Evolutionary conservation across 2,888 invertebrate genomes (phyloP).

Genomic region (Merodon equestris): DNA sequence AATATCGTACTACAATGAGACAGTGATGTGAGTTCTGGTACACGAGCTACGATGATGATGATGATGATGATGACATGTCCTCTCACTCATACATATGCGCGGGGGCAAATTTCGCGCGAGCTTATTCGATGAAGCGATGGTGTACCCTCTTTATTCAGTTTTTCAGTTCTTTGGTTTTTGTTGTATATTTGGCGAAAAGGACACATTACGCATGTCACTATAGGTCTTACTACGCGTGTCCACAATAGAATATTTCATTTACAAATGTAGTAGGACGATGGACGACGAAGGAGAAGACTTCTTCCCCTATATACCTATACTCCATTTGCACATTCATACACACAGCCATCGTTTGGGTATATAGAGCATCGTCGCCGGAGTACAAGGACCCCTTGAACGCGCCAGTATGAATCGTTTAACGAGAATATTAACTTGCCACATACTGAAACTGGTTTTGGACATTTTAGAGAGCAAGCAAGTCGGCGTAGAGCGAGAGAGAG

Average conservation of each 20-base stretch:
- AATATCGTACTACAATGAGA: slow-evolving; percentile 58
- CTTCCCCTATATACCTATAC: not conserved
- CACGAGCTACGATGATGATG: slow-evolving; percentile 5
- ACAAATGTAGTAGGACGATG: slow-evolving; percentile 18
- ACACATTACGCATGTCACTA: slow-evolving; percentile 53
- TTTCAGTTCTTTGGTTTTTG: too few relatives aligned
- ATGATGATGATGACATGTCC: slow-evolving; percentile 26
- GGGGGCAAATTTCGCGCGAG: too few relatives aligned
- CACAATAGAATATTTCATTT: slow-evolving; percentile 30
- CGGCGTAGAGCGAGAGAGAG: slow-evolving; percentile 14
- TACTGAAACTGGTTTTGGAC: slow-evolving; percentile 27
- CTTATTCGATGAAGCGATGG: not conserved
- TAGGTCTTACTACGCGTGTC: slow-evolving; percentile 56
- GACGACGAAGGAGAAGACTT: slow-evolving; percentile 5
- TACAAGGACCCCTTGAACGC: slow-evolving; percentile 61
- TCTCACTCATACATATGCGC: slow-evolving; percentile 33
- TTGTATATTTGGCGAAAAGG: too few relatives aligned
- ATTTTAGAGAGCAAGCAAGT: slow-evolving; percentile 1
- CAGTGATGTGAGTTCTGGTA: slow-evolving; percentile 29
- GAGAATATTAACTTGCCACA: slow-evolving; percentile 41
- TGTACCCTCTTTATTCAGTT: slow-evolving; percentile 11
- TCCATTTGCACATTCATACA: too few relatives aligned
- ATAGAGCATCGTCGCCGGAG: slow-evolving; percentile 40
- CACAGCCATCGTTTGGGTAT: slow-evolving; percentile 4
- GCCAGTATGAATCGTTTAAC: slow-evolving; percentile 25